A percentile compares a stretch with the other conserved stretches of the same genome.
phyloP scores from a whole-genome alignment of 2,888 invertebrate species.

The Beris morrisii region DNA sequence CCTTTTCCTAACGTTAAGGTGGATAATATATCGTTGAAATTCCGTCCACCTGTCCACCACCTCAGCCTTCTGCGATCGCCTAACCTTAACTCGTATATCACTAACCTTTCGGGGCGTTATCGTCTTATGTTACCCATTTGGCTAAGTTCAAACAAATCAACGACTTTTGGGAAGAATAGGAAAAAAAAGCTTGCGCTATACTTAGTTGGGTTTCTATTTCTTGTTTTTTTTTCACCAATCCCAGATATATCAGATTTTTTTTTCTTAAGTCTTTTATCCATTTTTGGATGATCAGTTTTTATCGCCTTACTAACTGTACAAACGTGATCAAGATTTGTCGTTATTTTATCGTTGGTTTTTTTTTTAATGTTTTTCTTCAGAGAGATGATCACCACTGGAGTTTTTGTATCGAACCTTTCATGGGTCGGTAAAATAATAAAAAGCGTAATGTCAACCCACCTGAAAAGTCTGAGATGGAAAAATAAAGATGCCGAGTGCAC shows the following conservation, averaged over 20 bases:
- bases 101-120: constrained; percentile 21
- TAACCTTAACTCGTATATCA: constrained; percentile 19
- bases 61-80: not conserved
- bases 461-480: too few species aligned
- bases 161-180: not conserved
- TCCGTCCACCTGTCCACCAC: constrained; percentile 26
- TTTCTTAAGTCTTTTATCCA: not conserved
- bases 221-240: too few species aligned
- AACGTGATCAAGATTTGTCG: constrained; percentile 4
- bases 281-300: constrained; percentile 5
- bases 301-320: not conserved
- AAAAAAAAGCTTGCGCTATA: not conserved
- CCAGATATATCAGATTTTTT: too few species aligned
- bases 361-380: too few species aligned
- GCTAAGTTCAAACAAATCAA: not conserved
- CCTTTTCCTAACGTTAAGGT: constrained; percentile 13
- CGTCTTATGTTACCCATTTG: not conserved
- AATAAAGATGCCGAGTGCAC: too few species aligned
- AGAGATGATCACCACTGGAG: too few species aligned
- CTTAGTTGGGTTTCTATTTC: too few species aligned
- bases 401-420: too few species aligned
- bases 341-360: not conserved
- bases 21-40: too few species aligned
- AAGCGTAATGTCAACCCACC: too few species aligned
- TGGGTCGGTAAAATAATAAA: too few species aligned